A percentile compares a stretch with the other conserved stretches of the same genome.
phyloP scores from a whole-genome alignment of 2,113 vertebrate genomes.

The human (Homo sapiens) region DNA sequence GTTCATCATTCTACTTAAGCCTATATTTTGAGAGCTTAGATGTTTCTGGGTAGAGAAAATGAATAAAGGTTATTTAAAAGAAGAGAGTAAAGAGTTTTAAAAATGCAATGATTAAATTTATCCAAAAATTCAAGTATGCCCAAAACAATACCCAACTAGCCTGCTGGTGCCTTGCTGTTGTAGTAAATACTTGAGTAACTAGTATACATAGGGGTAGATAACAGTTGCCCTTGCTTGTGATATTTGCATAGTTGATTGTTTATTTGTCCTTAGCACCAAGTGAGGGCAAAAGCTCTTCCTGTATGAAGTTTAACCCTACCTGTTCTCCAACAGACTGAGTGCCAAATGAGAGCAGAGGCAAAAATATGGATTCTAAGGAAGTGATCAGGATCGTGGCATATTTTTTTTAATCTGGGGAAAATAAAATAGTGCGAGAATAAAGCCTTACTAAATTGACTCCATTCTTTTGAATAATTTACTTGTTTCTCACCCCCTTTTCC shows the following conservation, averaged over 20 bases:
- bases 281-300: background rate
- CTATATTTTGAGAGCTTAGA: background rate
- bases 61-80: conserved; percentile 13
- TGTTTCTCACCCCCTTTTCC: background rate
- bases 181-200: conserved; percentile 64
- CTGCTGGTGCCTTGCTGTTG: background rate
- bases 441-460: background rate
- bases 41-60: background rate
- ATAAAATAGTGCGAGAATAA: background rate
- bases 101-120: background rate
- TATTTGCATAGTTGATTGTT: conserved; percentile 65
- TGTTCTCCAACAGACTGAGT: background rate
- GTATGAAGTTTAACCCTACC: background rate
- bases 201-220: conserved; percentile 2
- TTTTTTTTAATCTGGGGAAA: background rate
- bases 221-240: conserved; percentile 8
- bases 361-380: background rate
- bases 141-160: background rate
- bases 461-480: background rate
- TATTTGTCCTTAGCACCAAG: conserved; percentile 43
- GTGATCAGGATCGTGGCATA: background rate
- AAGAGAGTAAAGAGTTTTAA: background rate
- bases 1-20: background rate
- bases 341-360: background rate
- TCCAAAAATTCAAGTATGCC: background rate